Percentiles rank a stretch among this genome's conserved stretches.
Evolutionary conservation across 2,888 invertebrate genomes (phyloP).

Genomic region (Trichopria drosophilae): DNA sequence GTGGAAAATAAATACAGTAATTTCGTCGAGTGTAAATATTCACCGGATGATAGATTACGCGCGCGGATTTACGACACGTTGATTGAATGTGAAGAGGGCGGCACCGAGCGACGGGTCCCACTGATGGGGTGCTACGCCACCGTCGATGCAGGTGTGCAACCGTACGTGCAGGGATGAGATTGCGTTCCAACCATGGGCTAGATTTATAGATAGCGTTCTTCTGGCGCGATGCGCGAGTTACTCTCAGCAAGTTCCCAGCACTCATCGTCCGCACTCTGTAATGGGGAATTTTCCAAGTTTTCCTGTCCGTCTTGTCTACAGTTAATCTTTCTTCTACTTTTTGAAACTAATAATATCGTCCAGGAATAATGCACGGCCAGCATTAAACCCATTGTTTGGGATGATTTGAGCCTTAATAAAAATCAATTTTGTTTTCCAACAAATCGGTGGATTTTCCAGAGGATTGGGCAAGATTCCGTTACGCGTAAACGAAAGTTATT

Average conservation of each 20-base stretch:
- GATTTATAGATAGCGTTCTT: slow-evolving; percentile 24
- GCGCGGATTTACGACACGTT: slow-evolving; percentile 45
- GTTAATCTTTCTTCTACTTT: too few species aligned
- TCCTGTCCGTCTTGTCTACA: too few species aligned
- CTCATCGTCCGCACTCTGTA: slow-evolving; percentile 10
- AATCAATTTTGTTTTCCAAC: too few species aligned
- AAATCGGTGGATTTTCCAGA: too few species aligned
- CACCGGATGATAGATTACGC: slow-evolving; percentile 45
- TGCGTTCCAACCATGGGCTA: slow-evolving; percentile 19
- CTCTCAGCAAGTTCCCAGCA: slow-evolving; percentile 11
- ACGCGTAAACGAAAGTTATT: too few species aligned
- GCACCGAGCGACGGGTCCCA: slow-evolving; percentile 12
- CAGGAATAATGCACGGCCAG: too few species aligned
- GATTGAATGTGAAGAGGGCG: slow-evolving; percentile 44
- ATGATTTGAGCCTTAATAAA: too few species aligned
- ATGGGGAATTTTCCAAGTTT: too few species aligned
- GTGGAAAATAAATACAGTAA: neutral
- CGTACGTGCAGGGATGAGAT: slow-evolving; percentile 26
- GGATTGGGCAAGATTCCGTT: too few species aligned
- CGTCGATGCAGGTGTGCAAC: slow-evolving; percentile 10
- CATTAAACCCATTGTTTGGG: too few species aligned
- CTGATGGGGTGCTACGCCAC: slow-evolving; percentile 13
- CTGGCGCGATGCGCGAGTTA: neutral
- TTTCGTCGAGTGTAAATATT: slow-evolving; percentile 40
- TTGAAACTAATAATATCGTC: too few species aligned